Evolutionary conservation across 2,797 vertebrate genomes (phyloP), one percentile per base, ranked within the genome.

Genomic region (Cyclura pinguis): DNA sequence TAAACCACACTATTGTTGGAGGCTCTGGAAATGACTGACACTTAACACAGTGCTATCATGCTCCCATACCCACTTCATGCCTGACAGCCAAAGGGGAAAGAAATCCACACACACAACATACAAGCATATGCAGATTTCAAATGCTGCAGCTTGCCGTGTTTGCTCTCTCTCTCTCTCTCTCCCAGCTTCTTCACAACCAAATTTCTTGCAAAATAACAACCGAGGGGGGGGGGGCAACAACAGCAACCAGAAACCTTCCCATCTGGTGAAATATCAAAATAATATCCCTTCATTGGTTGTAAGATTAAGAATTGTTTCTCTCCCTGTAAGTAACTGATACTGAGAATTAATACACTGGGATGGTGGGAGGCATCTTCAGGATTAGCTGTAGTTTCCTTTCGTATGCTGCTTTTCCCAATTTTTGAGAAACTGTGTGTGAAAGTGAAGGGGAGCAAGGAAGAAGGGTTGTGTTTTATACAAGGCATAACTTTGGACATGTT

Each of bases 231-330:
- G 2, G 59, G 59, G 29, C 29, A 32, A 74, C 72, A 77, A 74
- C 50, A 55, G 96, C 94, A 95, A 89, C 96, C 95, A 95, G 89
- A 96, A 97, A 95, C 92, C 32, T 87, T 96, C 96, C 96, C 97
- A 97, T 97, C 96, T 98, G 97, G 97, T 97, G 96, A 93, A 80
- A 90, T 90, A 94, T 97, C 97, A 97, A 96, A 97, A 95, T 94
- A 95, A 96, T 96, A 97, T 96, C 96, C 95, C 97, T 97, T 98
- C 95, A 97, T 97, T 97, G 97, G 93, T 95, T 95, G 94, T 29
- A 3, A 94, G 96, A 97, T 97, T 96, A 97, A 98, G 96, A 96
- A 96, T 95, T 93, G 96, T 96, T 95, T 97, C 95, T 97, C 95
- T 95, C 91, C 84, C 81, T 93, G 69, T 72, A 95, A 93, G 55